Base-by-base conservation (phyloP, 2,113 vertebrate species). In the Petrocephalus zakoni region DNA sequence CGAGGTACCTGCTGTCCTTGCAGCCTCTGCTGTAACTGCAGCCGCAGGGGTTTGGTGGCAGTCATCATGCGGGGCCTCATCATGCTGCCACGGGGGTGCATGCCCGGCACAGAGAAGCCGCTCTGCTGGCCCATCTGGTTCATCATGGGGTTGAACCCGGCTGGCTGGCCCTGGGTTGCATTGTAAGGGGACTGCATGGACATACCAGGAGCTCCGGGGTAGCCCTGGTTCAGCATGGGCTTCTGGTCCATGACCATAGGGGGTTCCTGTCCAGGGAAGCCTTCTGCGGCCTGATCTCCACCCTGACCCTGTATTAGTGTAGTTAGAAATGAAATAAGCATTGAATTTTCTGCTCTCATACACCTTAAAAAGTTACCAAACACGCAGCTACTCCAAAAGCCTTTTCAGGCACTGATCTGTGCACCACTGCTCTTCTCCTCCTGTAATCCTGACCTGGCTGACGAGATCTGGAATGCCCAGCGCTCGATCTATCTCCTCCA, bases 391-490 rank as follows among this genome's bases (percentile, higher is more conserved):
- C 17, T 37, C 29, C 34, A 15, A 37, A 75, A 37, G 34, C 68
- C 34, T 19, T 34, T 78, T 37, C 17, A 78, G 17, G 13, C 4
- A 37, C 72, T 42, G 34, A 17, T 78, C 19, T 37, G 29, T 42
- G 34, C 5, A 17, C 5, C 15, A 37, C 84, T 85, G 84, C 15
- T 78, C 5, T 46, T 84, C 47, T 49, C 37, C 2, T 11, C 11
- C 86, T 29, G 56, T 84, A 83, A 22, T 37, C 22, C 92, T 90
- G 93, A 98, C 98, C 96, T 99, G 98, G 92, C 96, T 97, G 22
- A 99, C 97, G 47, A 99, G 97, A 88, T 99, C 98, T 86, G 98
- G 97, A 93, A 99, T 99, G 89, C 98, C 98, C 53, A 99, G 92
- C 4, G 98, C 98, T 92, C 97, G 95, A 92, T 99, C 98, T 5